Evolutionary conservation across 2,888 invertebrate genomes (phyloP).

Genomic region (Sarcophaga variegata): DNA sequence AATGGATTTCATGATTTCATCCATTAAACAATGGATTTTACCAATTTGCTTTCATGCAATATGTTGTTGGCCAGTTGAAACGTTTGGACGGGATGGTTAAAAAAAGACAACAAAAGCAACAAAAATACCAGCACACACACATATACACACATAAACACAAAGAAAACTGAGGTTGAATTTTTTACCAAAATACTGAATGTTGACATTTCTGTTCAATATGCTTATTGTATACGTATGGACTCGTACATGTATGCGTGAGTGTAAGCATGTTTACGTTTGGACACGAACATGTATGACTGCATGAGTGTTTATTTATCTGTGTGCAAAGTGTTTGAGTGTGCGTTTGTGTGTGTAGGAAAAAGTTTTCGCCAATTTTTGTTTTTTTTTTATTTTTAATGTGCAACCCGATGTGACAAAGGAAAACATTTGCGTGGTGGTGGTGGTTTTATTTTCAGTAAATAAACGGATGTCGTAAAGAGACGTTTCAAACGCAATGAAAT

Average conservation of each 20-base stretch:
- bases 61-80: constrained; percentile 40
- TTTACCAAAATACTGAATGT: constrained; percentile 25
- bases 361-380: not conserved
- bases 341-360: not conserved
- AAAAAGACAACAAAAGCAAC: not conserved
- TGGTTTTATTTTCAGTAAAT: constrained; percentile 46
- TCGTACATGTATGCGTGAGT: not conserved
- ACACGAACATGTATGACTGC: not conserved
- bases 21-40: constrained; percentile 66
- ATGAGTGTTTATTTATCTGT: not conserved
- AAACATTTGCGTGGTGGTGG: constrained; percentile 52
- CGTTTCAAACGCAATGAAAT: constrained; percentile 9
- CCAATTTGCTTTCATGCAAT: constrained; percentile 47
- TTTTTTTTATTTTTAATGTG: not conserved
- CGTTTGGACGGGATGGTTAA: constrained; percentile 1
- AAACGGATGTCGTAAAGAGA: constrained; percentile 37
- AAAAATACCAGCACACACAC: not conserved
- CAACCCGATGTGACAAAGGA: constrained; percentile 23
- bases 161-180: constrained; percentile 34
- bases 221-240: constrained; percentile 1
- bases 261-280: not conserved
- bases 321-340: constrained; percentile 8
- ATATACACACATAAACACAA: not conserved
- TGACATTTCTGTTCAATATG: constrained; percentile 56
- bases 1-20: constrained; percentile 56